Conservation (phyloP, 2,888 invertebrate genomes). For the Hydraecia micacea region DNA sequence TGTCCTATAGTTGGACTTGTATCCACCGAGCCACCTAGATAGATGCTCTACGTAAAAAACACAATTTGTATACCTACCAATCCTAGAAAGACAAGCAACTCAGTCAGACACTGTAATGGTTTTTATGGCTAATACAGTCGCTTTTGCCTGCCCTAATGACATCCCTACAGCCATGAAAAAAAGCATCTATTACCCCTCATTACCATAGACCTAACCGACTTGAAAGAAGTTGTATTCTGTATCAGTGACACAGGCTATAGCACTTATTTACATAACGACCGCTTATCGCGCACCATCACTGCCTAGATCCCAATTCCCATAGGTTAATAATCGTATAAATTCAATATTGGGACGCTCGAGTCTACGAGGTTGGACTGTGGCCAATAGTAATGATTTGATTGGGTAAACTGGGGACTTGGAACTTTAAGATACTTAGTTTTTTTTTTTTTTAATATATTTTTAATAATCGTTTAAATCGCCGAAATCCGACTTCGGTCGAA, state of each 20-base stretch:
- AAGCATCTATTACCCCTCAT: constrained; percentile 31
- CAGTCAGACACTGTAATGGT: background rate
- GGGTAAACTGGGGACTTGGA: constrained; percentile 33
- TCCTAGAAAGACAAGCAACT: background rate
- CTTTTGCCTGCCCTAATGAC: constrained; percentile 29
- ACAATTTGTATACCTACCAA: background rate
- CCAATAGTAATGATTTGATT: constrained; percentile 64
- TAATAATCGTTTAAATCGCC: background rate
- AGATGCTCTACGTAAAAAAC: background rate
- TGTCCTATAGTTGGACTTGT: background rate
- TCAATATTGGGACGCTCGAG: constrained; percentile 71
- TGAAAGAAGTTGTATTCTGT: constrained; percentile 31
- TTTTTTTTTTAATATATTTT: background rate
- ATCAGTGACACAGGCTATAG: constrained; percentile 6
- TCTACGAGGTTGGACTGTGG: constrained; percentile 59
- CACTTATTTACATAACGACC: constrained; percentile 56
- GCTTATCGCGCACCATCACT: constrained; percentile 51
- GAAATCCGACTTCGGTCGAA: too few relatives aligned
- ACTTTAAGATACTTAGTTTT: constrained; percentile 20
- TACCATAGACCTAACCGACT: constrained; percentile 28
- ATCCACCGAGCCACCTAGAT: too few relatives aligned
- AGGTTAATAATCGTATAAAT: constrained; percentile 76
- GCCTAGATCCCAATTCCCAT: constrained; percentile 51
- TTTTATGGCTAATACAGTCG: constrained; percentile 32
- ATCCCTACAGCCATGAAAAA: constrained; percentile 39